Evolutionary conservation across 2,797 vertebrate species (phyloP).

Genomic region (Pseudochaenichthys georgianus): DNA sequence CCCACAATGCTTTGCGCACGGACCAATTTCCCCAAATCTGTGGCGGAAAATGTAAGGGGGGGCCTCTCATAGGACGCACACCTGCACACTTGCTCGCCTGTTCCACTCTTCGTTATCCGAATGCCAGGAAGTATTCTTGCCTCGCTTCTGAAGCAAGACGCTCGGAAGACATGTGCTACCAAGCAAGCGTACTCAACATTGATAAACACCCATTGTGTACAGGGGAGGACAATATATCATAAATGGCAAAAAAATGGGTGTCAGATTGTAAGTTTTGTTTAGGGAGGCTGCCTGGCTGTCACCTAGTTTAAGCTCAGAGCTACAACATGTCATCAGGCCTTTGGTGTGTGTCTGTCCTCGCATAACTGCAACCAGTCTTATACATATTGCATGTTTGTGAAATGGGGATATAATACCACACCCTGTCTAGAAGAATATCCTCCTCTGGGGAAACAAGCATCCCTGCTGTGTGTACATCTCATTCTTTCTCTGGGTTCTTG

Average conservation of each 20-base stretch:
- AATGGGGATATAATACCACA: constrained; percentile 54
- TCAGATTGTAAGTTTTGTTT: constrained; percentile 15
- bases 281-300: constrained; percentile 21
- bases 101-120: too few relatives aligned
- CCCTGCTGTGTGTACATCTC: constrained; percentile 35
- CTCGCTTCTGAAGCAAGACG: too few relatives aligned
- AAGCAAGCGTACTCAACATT: too few relatives aligned
- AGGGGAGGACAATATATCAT: constrained; percentile 30
- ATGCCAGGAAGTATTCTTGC: too few relatives aligned
- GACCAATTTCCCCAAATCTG: too few relatives aligned
- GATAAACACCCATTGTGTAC: not conserved
- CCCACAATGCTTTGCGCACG: too few relatives aligned
- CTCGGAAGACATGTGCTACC: too few relatives aligned
- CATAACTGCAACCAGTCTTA: constrained; percentile 35
- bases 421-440: constrained; percentile 39
- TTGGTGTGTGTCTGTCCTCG: constrained; percentile 32
- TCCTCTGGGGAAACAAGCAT: constrained; percentile 45
- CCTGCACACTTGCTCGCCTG: too few relatives aligned
- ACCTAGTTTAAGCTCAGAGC: constrained; percentile 11
- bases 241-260: constrained; percentile 20
- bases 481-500: constrained; percentile 36
- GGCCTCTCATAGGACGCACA: too few relatives aligned
- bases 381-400: constrained; percentile 47
- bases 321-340: constrained; percentile 24
- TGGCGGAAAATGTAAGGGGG: too few relatives aligned